A percentile compares a stretch with the other conserved stretches of the same genome.
Evolutionary conservation across 2,113 vertebrate genomes (phyloP).

Genomic region (Corythoichthys haematopterus): DNA sequence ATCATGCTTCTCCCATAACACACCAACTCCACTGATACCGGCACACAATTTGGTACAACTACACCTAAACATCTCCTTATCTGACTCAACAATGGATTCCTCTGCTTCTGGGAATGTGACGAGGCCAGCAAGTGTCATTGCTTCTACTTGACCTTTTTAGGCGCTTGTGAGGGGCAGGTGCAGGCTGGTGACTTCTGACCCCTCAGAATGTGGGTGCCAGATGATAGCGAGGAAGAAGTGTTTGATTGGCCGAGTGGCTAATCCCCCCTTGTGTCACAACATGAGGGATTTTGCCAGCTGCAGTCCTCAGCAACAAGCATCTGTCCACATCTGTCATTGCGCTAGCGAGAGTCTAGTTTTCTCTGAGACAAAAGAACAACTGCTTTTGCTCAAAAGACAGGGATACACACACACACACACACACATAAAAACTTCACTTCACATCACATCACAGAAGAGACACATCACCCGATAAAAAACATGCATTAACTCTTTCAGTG

Average conservation of each 20-base stretch:
- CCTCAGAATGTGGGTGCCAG: constrained; percentile 54
- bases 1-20: constrained; percentile 62
- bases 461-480: constrained; percentile 31
- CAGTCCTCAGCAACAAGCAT: constrained; percentile 52
- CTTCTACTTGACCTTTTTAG: constrained; percentile 15
- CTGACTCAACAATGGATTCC: constrained; percentile 41
- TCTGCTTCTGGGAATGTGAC: constrained; percentile 33
- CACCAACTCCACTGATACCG: constrained; percentile 51
- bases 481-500: constrained; percentile 39
- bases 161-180: constrained; percentile 55
- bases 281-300: constrained; percentile 67
- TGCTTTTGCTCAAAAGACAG: constrained; percentile 38
- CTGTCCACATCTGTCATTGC: constrained; percentile 72
- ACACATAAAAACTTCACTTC: constrained; percentile 26
- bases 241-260: constrained; percentile 46
- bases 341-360: constrained; percentile 47
- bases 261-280: constrained; percentile 58
- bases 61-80: constrained; percentile 53
- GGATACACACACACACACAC: constrained; percentile 12
- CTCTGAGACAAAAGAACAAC: constrained; percentile 53
- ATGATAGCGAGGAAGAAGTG: constrained; percentile 20
- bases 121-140: constrained; percentile 22
- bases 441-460: constrained; percentile 33
- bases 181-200: constrained; percentile 58
- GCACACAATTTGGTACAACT: constrained; percentile 30